Evolutionary conservation across 2,888 invertebrate species (phyloP).

Genomic region (Dolomedes plantarius): DNA sequence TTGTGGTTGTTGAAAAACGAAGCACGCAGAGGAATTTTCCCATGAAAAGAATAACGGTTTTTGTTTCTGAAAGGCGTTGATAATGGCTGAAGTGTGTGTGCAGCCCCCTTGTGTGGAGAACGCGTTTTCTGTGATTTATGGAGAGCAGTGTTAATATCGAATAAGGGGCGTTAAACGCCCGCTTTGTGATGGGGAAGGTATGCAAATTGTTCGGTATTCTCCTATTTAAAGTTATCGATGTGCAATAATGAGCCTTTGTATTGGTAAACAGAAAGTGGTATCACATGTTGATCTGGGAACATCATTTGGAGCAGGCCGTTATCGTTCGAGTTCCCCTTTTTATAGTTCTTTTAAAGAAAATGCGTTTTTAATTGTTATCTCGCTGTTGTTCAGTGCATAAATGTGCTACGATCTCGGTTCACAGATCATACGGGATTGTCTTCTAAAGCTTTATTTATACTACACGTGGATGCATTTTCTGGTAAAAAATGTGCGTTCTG

Average conservation of each 20-base stretch:
- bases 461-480: too few species aligned
- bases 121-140: conserved; percentile 10
- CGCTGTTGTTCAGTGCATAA: too few species aligned
- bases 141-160: conserved; percentile 9
- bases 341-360: not conserved
- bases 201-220: conserved; percentile 1
- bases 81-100: conserved; percentile 16
- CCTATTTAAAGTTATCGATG: conserved; percentile 1
- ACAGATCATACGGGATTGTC: too few species aligned
- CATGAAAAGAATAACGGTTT: conserved; percentile 20
- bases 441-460: too few species aligned
- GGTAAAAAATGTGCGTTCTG: too few species aligned
- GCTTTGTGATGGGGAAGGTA: not conserved
- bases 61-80: conserved; percentile 34
- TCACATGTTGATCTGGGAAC: not conserved
- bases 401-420: too few species aligned
- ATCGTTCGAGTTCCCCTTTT: too few species aligned
- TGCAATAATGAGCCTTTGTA: not conserved
- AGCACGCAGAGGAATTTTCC: conserved; percentile 48
- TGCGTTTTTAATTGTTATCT: not conserved
- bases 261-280: not conserved
- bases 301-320: not conserved
- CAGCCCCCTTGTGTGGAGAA: not conserved
- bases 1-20: conserved; percentile 59
- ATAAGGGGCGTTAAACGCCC: conserved; percentile 20